A percentile compares a stretch with the other conserved stretches of the same genome.
Evolutionary conservation across 1,140 invertebrate genomes (phyloP).

Genomic region (Microplitis mediator): DNA sequence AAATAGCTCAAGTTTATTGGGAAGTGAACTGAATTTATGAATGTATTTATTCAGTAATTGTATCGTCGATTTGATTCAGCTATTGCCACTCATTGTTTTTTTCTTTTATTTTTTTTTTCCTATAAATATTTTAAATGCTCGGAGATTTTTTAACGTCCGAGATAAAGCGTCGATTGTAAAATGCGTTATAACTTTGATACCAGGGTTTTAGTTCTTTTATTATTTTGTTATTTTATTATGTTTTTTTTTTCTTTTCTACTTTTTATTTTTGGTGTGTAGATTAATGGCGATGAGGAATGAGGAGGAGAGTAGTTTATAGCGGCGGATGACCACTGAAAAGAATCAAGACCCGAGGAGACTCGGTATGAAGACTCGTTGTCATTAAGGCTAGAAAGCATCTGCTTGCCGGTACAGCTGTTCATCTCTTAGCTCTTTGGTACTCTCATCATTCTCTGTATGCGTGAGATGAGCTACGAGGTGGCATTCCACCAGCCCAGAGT

Average conservation of each 20-base stretch:
- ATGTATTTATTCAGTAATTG: too few relatives aligned
- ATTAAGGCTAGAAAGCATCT: conserved; percentile 23
- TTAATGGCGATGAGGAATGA: background rate
- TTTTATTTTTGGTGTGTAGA: background rate
- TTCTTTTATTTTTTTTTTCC: background rate
- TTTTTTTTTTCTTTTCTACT: background rate
- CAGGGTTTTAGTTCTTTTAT: background rate
- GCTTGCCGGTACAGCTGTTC: conserved; percentile 16
- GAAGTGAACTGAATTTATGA: too few relatives aligned
- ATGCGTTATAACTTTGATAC: too few relatives aligned
- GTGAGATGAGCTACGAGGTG: conserved; percentile 27
- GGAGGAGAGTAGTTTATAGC: conserved; percentile 5
- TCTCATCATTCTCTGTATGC: conserved; percentile 8
- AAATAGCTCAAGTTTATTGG: too few relatives aligned
- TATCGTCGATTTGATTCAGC: too few relatives aligned
- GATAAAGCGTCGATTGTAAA: too few relatives aligned
- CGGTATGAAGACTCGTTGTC: conserved; percentile 10
- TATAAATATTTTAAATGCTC: too few relatives aligned
- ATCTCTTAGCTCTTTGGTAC: conserved; percentile 2
- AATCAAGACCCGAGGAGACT: background rate
- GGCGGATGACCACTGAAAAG: background rate
- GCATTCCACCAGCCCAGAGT: conserved; percentile 13
- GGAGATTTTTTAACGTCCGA: too few relatives aligned
- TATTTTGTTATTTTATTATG: background rate
- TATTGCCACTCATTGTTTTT: background rate